A percentile compares a stretch with the other conserved stretches of the same genome.
Conservation (phyloP, 2,797 vertebrate species). For the Erpetoichthys calabaricus region DNA sequence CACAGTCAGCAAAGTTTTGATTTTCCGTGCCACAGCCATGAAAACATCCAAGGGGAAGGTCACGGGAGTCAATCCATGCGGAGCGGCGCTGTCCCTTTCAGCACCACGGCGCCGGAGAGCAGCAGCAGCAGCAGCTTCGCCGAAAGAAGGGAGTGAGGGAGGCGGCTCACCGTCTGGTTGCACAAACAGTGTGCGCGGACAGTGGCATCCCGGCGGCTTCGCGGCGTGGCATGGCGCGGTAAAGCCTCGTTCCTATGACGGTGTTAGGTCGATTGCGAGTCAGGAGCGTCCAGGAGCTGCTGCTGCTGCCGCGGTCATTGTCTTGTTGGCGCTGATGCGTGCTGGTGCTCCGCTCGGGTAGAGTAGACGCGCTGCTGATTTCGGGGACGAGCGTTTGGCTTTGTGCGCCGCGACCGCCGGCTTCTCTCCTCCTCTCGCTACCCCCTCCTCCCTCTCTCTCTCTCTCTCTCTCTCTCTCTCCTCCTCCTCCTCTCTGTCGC, state of each 20-base stretch:
- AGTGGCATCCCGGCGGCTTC: not conserved
- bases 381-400: too few species aligned
- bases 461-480: conserved; percentile 11
- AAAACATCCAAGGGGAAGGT: conserved; percentile 32
- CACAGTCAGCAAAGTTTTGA: conserved; percentile 97
- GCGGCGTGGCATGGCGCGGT: not conserved
- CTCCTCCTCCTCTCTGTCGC: conserved; percentile 16
- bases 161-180: too few species aligned
- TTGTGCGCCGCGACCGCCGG: too few species aligned
- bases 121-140: too few species aligned
- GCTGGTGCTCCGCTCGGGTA: too few species aligned
- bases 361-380: too few species aligned
- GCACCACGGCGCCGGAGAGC: conserved; percentile 38
- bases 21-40: conserved; percentile 96
- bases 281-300: not conserved
- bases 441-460: not conserved
- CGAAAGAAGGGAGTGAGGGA: not conserved
- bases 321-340: too few species aligned
- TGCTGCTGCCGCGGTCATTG: not conserved
- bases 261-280: not conserved
- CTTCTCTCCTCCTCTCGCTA: not conserved
- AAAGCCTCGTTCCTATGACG: not conserved
- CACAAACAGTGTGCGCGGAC: not conserved
- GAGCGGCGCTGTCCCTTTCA: conserved; percentile 46
- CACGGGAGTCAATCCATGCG: conserved; percentile 7